phyloP scores from a whole-genome alignment of 2,888 invertebrate genomes.

The Pyrocoelia pectoralis region DNA sequence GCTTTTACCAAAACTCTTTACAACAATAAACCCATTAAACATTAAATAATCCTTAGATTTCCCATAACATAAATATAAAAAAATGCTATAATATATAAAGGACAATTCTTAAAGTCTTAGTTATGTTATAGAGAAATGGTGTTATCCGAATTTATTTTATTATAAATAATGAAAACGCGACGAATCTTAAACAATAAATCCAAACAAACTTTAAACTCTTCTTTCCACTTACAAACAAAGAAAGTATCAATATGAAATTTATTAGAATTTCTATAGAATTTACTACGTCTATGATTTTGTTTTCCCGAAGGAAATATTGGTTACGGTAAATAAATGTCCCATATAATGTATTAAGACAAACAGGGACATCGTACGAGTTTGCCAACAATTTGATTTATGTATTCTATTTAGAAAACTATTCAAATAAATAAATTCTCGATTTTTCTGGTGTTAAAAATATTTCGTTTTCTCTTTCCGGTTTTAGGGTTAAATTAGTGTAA shows the following conservation, averaged over 20 bases:
- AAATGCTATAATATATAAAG: neutral
- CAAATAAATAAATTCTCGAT: constrained; percentile 9
- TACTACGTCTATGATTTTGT: constrained; percentile 10
- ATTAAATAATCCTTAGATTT: too few relatives aligned
- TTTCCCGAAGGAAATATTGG: constrained; percentile 20
- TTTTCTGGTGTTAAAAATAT: constrained; percentile 7
- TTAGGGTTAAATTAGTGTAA: neutral
- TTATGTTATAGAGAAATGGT: neutral
- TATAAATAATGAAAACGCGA: neutral
- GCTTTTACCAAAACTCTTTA: neutral
- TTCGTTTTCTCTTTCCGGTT: neutral
- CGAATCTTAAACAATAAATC: neutral
- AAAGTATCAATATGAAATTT: neutral
- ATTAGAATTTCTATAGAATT: constrained; percentile 4
- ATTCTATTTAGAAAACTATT: constrained; percentile 14
- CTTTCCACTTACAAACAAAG: neutral
- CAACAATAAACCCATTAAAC: neutral
- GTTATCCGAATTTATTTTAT: constrained; percentile 1
- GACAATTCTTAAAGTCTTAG: neutral
- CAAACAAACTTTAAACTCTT: neutral
- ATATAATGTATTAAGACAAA: constrained; percentile 17
- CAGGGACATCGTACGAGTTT: constrained; percentile 9
- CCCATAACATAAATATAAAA: too few relatives aligned
- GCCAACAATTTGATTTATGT: constrained; percentile 12
- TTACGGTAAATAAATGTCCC: constrained; percentile 17